Evolutionary conservation across 2,888 invertebrate species (phyloP), one percentile per base, ranked within the genome.

Genomic region (Melanargia galathea): DNA sequence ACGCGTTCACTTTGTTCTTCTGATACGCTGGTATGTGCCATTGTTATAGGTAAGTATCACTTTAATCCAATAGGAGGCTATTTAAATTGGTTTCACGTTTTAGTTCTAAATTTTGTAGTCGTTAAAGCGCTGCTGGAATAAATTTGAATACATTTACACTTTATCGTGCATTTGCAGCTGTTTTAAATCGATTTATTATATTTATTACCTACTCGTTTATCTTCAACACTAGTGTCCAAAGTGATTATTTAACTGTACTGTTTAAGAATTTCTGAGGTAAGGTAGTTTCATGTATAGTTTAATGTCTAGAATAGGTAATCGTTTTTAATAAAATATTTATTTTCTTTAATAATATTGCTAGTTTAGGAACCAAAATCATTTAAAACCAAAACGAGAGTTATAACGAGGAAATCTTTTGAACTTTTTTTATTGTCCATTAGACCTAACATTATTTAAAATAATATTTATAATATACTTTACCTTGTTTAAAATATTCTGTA

Each of bases 101-200:
- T 22, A 18, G 40, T 64, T 55, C 55, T 49, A 61, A 57, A 57
- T 64, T 60, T 60, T 56, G 20, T 35, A 49, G 46, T 52, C 45
- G 64, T 56, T 48, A 57, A 49, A 51, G 60, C 45, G 55, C 56
- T 67, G 64, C 66, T 26, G 52, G 63, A 71, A 72, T 72, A 71
- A 66, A 71, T 72, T 69, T 72, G 67, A 72, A 72, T 72, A 56
- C 33, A 55, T 55, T 55, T 40, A 16, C 55, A 43, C 40, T 24
- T 35, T 30, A 7, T 30, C 16, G 26, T 13, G n/a, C 35, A 10
- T 26, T 43, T 6, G 40, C 26, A 55, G 40, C n/a, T n/a, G n/a
- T 43, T 43, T 55, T 24, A 40, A 55, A 40, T 55, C 24, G 40
- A 55, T 40, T 55, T 22, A 40, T 55, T 24, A 24, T 38, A 40